A percentile compares a stretch with the other conserved stretches of the same genome.
Conservation (phyloP, 2,113 vertebrate species). For the Spilogale gracilis region DNA sequence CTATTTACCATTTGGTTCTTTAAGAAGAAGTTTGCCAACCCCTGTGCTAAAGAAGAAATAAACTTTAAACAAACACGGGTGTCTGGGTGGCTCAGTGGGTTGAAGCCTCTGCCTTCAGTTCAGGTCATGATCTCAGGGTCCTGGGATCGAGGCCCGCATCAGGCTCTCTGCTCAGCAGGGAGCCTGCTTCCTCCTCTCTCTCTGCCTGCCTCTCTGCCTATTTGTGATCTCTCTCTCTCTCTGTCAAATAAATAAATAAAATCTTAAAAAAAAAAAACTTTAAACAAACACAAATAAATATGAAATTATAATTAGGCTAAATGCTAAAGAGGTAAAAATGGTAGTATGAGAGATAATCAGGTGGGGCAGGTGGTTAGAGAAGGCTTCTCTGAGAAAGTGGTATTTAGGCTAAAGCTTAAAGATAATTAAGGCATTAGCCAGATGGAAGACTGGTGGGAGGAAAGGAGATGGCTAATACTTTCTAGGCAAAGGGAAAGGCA, state of each 20-base stretch:
- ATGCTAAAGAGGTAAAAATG: not conserved
- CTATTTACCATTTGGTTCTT: not conserved
- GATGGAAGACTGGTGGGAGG: not conserved
- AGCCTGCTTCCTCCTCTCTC: too few species aligned
- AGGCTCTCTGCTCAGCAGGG: too few species aligned
- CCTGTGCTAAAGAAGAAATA: not conserved
- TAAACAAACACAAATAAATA: conserved; percentile 15
- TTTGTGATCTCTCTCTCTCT: too few species aligned
- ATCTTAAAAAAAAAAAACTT: conserved; percentile 18
- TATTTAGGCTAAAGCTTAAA: not conserved
- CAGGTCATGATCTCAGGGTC: too few species aligned
- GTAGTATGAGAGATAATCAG: not conserved
- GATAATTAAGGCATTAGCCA: conserved; percentile 39
- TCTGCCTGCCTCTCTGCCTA: too few species aligned
- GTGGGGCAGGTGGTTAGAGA: not conserved
- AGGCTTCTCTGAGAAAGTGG: not conserved
- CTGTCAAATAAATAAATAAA: not conserved
- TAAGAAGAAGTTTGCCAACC: not conserved
- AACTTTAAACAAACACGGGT: not conserved
- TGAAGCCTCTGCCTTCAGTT: too few species aligned
- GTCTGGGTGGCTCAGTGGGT: too few species aligned
- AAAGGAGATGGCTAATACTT: not conserved
- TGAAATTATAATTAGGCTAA: not conserved
- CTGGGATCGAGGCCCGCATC: too few species aligned
- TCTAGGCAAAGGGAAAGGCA: not conserved